Conservation (phyloP, 2,888 invertebrate species). For the Erynnis tages region DNA sequence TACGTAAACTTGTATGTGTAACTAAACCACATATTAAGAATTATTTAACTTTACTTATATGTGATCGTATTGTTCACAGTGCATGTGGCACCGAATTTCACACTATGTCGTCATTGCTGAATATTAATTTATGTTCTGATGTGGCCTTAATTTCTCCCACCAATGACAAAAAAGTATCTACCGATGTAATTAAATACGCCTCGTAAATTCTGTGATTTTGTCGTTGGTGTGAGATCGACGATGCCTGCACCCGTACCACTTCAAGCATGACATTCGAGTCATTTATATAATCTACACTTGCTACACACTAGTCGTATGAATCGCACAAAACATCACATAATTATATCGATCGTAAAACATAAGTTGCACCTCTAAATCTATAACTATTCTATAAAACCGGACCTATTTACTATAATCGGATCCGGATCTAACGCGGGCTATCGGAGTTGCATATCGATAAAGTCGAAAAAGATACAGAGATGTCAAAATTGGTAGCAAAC, state of each 20-base stretch:
- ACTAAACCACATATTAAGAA: constrained; percentile 26
- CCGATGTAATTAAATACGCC: neutral
- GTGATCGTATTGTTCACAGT: constrained; percentile 62
- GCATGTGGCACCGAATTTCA: constrained; percentile 76
- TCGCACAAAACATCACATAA: constrained; percentile 42
- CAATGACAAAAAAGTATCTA: constrained; percentile 37
- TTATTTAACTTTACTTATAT: constrained; percentile 38
- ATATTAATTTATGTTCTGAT: constrained; percentile 55
- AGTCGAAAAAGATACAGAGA: constrained; percentile 14
- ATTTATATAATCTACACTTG: constrained; percentile 46
- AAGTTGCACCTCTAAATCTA: constrained; percentile 25
- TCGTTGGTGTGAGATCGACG: constrained; percentile 57
- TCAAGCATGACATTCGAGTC: constrained; percentile 65
- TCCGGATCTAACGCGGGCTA: constrained; percentile 24
- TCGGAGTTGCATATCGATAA: constrained; percentile 17
- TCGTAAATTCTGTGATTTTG: neutral
- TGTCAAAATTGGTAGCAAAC: constrained; percentile 6
- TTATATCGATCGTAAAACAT: constrained; percentile 28
- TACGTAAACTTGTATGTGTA: constrained; percentile 27
- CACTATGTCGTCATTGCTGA: constrained; percentile 65
- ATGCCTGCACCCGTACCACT: constrained; percentile 77
- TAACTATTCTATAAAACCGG: constrained; percentile 2
- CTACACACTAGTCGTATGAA: constrained; percentile 44
- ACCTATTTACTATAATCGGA: constrained; percentile 13
- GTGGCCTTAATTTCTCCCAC: constrained; percentile 47